A percentile compares a stretch with the other conserved stretches of the same genome.
Evolutionary conservation across 2,888 invertebrate genomes (phyloP).

Genomic region (Epistrophella euchroma): DNA sequence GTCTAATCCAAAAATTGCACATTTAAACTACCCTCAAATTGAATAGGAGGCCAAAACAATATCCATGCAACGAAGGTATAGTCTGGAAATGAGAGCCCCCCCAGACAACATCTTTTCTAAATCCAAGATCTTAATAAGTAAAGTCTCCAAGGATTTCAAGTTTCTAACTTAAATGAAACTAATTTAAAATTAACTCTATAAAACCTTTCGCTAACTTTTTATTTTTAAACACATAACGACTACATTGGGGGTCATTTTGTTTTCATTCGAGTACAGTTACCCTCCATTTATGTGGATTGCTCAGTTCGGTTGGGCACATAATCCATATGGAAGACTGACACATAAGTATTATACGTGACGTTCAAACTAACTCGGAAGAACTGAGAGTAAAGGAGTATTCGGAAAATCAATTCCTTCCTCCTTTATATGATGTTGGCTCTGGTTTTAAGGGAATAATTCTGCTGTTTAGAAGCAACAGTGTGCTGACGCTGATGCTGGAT

Average conservation of each 20-base stretch:
- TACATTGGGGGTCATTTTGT: constrained; percentile 54
- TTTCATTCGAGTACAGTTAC: constrained; percentile 66
- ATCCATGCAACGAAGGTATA: neutral
- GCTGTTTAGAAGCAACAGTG: constrained; percentile 39
- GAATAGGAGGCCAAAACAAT: neutral
- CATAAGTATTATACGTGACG: neutral
- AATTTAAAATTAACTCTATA: constrained; percentile 10
- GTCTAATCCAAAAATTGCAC: neutral
- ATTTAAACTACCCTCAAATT: neutral
- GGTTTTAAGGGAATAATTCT: constrained; percentile 24
- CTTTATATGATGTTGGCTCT: neutral
- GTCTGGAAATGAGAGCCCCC: neutral
- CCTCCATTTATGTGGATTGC: neutral
- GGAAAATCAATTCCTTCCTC: constrained; percentile 50
- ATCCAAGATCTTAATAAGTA: constrained; percentile 26
- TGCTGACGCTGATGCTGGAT: neutral
- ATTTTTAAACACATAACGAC: constrained; percentile 21
- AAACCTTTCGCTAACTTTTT: constrained; percentile 23
- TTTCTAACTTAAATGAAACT: constrained; percentile 10
- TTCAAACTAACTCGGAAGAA: neutral
- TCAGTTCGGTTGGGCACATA: neutral
- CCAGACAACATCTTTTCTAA: constrained; percentile 9
- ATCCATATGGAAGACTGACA: neutral
- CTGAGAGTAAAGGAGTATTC: constrained; percentile 19
- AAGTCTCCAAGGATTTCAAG: constrained; percentile 32